phyloP scores from a whole-genome alignment of 53 echinoderm and acorn worm genomes.

The Temnopleurus reevesii region DNA sequence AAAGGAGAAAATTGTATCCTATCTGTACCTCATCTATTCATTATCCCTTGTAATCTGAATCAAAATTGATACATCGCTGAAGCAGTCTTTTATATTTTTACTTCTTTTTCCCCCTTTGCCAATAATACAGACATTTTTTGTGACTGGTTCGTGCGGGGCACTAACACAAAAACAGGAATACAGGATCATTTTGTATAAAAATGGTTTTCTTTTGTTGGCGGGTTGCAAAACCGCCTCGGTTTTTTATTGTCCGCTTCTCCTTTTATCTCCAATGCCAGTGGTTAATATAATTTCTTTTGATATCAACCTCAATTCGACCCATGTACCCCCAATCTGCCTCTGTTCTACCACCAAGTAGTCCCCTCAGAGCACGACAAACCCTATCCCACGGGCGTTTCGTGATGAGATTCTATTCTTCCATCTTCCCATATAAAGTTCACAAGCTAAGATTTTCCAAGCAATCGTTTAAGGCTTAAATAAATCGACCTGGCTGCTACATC shows the following conservation, averaged over 20 bases:
- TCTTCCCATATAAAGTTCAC: slow-evolving; percentile 7
- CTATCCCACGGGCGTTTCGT: slow-evolving; percentile 46
- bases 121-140: slow-evolving; percentile 37
- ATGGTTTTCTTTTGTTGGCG: slow-evolving; percentile 51
- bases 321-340: slow-evolving; percentile 10
- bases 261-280: slow-evolving; percentile 53
- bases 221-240: slow-evolving; percentile 12
- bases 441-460: slow-evolving; percentile 1
- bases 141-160: slow-evolving; percentile 2
- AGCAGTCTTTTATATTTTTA: not conserved
- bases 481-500: slow-evolving; percentile 27
- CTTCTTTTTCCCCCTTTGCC: not conserved
- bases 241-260: slow-evolving; percentile 45
- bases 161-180: slow-evolving; percentile 7
- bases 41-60: not conserved
- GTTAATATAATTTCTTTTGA: slow-evolving; percentile 56
- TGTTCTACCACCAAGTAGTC: slow-evolving; percentile 19
- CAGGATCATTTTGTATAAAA: not conserved
- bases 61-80: slow-evolving; percentile 23
- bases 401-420: slow-evolving; percentile 41
- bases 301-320: slow-evolving; percentile 50
- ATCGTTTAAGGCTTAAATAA: slow-evolving; percentile 29
- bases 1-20: not conserved
- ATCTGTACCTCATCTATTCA: slow-evolving; percentile 1
- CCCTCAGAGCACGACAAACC: not conserved